These are phyloP conservation scores for Lanius collurio DNA, from an alignment of 2,113 vertebrate genomes.

Conservation along the genomic window DNA sequence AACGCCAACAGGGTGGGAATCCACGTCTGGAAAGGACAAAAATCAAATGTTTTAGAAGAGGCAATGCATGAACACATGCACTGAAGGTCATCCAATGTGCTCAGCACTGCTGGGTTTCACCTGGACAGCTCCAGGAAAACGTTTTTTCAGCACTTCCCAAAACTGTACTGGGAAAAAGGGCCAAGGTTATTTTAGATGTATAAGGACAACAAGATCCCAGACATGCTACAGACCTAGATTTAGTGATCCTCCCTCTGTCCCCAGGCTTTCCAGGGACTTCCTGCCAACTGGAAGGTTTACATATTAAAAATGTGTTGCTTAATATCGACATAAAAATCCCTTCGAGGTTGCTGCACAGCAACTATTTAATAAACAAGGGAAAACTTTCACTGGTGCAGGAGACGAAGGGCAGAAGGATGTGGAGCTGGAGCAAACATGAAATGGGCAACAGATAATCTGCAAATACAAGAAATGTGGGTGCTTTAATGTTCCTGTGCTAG, in stretches of 20 bases:
- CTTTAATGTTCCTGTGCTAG: not conserved
- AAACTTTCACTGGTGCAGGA: not conserved
- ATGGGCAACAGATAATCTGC: no score
- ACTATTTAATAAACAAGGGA: not conserved
- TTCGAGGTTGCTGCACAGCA: not conserved
- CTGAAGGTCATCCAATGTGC: not conserved
- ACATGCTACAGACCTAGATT: not conserved
- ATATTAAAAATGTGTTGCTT: not conserved
- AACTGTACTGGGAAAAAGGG: not conserved
- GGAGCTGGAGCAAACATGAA: not conserved
- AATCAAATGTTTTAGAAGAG: not conserved
- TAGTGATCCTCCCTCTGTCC: not conserved
- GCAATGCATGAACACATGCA: not conserved
- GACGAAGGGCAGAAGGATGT: not conserved
- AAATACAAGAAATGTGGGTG: not conserved
- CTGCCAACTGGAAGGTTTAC: not conserved
- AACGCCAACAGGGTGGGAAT: conserved; percentile 73
- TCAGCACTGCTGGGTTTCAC: not conserved
- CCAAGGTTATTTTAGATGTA: not conserved
- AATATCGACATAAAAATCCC: not conserved
- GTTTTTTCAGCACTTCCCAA: not conserved
- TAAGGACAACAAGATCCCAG: not conserved
- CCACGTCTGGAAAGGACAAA: conserved; percentile 76
- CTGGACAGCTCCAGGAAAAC: not conserved
- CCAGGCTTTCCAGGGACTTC: not conserved